These are phyloP conservation scores for Acipenser ruthenus DNA, from an alignment of 2,797 vertebrate species.

Conservation along the genomic window DNA sequence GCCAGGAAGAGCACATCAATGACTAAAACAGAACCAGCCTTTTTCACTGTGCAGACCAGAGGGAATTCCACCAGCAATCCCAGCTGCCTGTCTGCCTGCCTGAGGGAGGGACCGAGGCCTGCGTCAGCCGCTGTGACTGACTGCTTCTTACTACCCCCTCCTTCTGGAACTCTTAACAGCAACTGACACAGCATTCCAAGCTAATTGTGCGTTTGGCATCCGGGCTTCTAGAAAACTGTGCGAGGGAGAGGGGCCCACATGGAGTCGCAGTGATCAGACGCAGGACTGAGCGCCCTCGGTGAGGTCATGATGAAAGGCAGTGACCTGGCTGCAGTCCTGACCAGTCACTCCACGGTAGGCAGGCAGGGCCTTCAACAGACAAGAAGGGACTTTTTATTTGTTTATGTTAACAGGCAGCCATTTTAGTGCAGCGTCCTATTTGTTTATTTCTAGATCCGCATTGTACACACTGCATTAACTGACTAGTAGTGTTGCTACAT, in stretches of 20 bases:
- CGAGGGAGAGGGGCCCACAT: constrained; percentile 25
- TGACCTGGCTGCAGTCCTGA: constrained; percentile 24
- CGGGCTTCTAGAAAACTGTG: constrained; percentile 35
- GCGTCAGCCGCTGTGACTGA: background rate
- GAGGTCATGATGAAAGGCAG: constrained; percentile 23
- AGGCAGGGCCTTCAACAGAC: too few relatives aligned
- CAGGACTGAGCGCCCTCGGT: constrained; percentile 13
- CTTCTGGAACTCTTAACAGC: constrained; percentile 19
- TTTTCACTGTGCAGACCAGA: too few relatives aligned
- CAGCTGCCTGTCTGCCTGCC: background rate
- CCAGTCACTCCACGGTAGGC: constrained; percentile 6
- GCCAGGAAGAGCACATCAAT: too few relatives aligned
- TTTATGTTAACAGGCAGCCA: too few relatives aligned
- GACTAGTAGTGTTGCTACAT: too few relatives aligned
- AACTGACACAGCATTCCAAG: constrained; percentile 36
- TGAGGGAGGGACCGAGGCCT: constrained; percentile 13
- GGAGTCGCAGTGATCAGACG: constrained; percentile 31
- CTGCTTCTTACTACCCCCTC: constrained; percentile 20
- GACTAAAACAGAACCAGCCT: too few relatives aligned
- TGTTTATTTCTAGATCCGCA: too few relatives aligned
- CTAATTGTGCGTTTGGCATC: constrained; percentile 47
- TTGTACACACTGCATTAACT: too few relatives aligned
- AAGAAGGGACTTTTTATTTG: too few relatives aligned
- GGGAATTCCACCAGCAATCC: background rate
- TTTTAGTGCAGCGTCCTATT: too few relatives aligned